Percentiles rank a stretch among this genome's conserved stretches.
phyloP scores from a whole-genome alignment of 2,888 invertebrate genomes.

The Stenodera caucasica region DNA sequence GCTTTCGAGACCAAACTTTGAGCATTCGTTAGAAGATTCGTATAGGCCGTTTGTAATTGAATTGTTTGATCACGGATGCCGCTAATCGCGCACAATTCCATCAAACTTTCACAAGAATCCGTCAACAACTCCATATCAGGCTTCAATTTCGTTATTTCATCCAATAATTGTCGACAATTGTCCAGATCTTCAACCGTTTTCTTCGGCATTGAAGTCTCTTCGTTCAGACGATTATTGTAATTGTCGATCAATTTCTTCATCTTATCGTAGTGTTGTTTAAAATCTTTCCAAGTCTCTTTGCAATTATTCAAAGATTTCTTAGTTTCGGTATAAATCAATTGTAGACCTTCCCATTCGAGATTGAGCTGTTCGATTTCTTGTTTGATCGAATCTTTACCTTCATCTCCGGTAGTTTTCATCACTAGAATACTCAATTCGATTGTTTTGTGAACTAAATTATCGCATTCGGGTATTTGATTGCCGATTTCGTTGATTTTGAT shows the following conservation, averaged over 20 bases:
- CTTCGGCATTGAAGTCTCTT: slow-evolving; percentile 67
- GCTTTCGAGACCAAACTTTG: slow-evolving; percentile 83
- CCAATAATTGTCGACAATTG: slow-evolving; percentile 72
- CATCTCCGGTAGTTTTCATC: slow-evolving; percentile 74
- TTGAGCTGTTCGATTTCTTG: slow-evolving; percentile 81
- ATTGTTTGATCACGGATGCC: slow-evolving; percentile 87
- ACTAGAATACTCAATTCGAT: slow-evolving; percentile 75
- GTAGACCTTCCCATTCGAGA: slow-evolving; percentile 80
- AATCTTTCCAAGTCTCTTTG: slow-evolving; percentile 79
- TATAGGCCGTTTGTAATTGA: slow-evolving; percentile 79
- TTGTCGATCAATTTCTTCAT: slow-evolving; percentile 77
- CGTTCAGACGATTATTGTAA: slow-evolving; percentile 66
- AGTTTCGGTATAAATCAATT: slow-evolving; percentile 75
- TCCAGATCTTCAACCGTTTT: slow-evolving; percentile 78
- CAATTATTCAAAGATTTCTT: slow-evolving; percentile 75
- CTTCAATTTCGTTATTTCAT: slow-evolving; percentile 76
- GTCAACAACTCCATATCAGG: slow-evolving; percentile 80
- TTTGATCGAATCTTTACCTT: slow-evolving; percentile 79
- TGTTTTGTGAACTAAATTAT: slow-evolving; percentile 71
- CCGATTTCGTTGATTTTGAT: slow-evolving; percentile 72
- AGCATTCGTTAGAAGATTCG: slow-evolving; percentile 73
- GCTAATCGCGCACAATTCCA: slow-evolving; percentile 83
- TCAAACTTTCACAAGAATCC: slow-evolving; percentile 82
- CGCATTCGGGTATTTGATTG: slow-evolving; percentile 70
- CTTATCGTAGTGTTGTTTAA: slow-evolving; percentile 70